phyloP scores from a whole-genome alignment of 2,888 invertebrate genomes.

The Calliopum simillimum region DNA sequence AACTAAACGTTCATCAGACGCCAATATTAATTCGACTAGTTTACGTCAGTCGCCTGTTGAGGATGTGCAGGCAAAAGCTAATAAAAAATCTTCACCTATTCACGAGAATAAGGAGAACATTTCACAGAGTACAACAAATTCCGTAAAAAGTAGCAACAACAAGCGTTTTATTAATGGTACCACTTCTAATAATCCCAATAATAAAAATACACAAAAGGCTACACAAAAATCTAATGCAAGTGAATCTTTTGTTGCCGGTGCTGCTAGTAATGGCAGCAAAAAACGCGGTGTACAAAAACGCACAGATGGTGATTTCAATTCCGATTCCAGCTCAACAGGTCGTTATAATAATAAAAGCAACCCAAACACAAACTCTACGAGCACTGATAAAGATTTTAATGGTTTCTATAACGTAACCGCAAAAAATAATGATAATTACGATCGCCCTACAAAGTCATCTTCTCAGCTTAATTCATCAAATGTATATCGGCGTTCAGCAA shows the following conservation, averaged over 20 bases:
- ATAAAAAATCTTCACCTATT: constrained; percentile 21
- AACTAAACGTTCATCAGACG: constrained; percentile 32
- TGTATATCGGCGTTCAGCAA: constrained; percentile 13
- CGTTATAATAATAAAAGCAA: constrained; percentile 26
- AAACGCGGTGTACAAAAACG: constrained; percentile 46
- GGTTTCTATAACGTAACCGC: constrained; percentile 56
- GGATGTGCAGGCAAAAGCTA: constrained; percentile 7
- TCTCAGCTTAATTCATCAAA: constrained; percentile 14
- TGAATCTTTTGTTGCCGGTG: constrained; percentile 29
- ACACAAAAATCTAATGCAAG: constrained; percentile 23
- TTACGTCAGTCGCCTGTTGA: constrained; percentile 19
- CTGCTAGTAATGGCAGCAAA: constrained; percentile 47
- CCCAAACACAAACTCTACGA: constrained; percentile 30
- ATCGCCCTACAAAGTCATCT: constrained; percentile 52
- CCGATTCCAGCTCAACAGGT: background rate
- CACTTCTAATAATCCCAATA: constrained; percentile 4
- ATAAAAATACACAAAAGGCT: constrained; percentile 1
- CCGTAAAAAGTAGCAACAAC: background rate
- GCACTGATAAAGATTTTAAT: constrained; percentile 46
- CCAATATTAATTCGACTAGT: constrained; percentile 31
- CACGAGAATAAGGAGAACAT: constrained; percentile 25
- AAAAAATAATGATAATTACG: constrained; percentile 67
- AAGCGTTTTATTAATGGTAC: background rate
- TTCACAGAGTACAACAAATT: background rate
- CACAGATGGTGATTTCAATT: constrained; percentile 22